Conservation (phyloP, 2,113 vertebrate genomes). For the Baryphthengus martii region DNA sequence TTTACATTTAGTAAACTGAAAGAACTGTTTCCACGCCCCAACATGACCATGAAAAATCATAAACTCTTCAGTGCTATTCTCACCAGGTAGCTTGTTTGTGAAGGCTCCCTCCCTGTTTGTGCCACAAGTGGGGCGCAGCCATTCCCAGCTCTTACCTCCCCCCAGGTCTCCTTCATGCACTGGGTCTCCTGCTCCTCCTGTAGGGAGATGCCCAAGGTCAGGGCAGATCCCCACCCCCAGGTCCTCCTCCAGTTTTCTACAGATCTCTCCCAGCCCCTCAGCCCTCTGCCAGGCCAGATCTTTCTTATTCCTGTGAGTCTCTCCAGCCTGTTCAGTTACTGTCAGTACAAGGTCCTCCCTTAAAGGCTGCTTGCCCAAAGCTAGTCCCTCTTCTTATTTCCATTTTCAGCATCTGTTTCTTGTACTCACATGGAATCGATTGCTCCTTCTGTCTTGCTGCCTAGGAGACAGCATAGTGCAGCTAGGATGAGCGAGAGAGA, state of each 20-base stretch:
- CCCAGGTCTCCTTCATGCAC: not conserved
- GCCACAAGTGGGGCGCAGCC: not conserved
- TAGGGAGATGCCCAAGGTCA: not conserved
- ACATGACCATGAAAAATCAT: fast-evolving
- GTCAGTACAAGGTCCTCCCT: not conserved
- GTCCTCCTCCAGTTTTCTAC: not conserved
- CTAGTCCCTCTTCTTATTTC: not conserved
- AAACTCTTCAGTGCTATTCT: not conserved
- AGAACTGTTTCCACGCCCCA: not conserved
- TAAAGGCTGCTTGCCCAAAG: not conserved
- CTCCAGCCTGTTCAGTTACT: not conserved
- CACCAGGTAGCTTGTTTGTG: fast-evolving
- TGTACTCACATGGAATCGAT: not conserved
- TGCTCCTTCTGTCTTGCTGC: not conserved
- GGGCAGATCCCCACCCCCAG: not conserved
- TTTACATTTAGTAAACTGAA: not conserved
- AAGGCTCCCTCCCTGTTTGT: not conserved
- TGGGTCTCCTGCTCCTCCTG: not conserved
- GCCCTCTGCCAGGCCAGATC: not conserved
- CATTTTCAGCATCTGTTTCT: not conserved
- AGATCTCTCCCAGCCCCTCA: not conserved
- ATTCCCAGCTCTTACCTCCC: not conserved
- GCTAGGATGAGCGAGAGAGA: not conserved
- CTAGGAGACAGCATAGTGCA: not conserved
- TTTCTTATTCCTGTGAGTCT: not conserved